Conservation (phyloP, 2,113 vertebrate species). For the Bubalus kerabau region DNA sequence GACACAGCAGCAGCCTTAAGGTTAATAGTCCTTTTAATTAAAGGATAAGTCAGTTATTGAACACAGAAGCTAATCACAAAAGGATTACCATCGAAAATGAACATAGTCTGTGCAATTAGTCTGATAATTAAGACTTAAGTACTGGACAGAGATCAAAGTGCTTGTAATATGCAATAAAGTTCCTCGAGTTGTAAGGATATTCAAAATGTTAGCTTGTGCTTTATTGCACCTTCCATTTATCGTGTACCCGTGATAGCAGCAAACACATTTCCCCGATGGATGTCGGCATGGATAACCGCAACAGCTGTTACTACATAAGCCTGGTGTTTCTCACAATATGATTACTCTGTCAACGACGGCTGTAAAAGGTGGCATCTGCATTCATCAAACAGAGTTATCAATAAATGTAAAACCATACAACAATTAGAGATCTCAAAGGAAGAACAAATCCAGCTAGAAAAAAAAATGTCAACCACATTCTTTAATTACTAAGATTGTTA, state of each 20-base stretch:
- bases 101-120: constrained; percentile 97
- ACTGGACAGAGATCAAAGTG: constrained; percentile 95
- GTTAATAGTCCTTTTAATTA: constrained; percentile 99
- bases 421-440: constrained; percentile 94
- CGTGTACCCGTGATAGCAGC: constrained; percentile 89
- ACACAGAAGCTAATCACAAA: constrained; percentile 94
- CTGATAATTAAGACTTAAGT: constrained; percentile 99
- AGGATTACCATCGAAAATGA: constrained; percentile 97
- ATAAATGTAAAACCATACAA: constrained; percentile 88
- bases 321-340: constrained; percentile 94
- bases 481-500: constrained; percentile 94
- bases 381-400: constrained; percentile 96
- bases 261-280: constrained; percentile 92
- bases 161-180: constrained; percentile 96
- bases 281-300: constrained; percentile 87
- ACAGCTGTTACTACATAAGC: constrained; percentile 96
- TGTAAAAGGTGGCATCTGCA: constrained; percentile 94
- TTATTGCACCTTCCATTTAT: constrained; percentile 88
- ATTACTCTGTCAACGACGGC: constrained; percentile 95
- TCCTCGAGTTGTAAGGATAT: constrained; percentile 90
- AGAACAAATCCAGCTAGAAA: constrained; percentile 84
- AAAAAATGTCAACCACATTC: constrained; percentile 81
- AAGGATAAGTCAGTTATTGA: constrained; percentile 95
- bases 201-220: constrained; percentile 88
- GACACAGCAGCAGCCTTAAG: constrained; percentile 88